A percentile compares a stretch with the other conserved stretches of the same genome.
Evolutionary conservation across 2,797 vertebrate species (phyloP).

Genomic region (Melanotaenia trifasciata): DNA sequence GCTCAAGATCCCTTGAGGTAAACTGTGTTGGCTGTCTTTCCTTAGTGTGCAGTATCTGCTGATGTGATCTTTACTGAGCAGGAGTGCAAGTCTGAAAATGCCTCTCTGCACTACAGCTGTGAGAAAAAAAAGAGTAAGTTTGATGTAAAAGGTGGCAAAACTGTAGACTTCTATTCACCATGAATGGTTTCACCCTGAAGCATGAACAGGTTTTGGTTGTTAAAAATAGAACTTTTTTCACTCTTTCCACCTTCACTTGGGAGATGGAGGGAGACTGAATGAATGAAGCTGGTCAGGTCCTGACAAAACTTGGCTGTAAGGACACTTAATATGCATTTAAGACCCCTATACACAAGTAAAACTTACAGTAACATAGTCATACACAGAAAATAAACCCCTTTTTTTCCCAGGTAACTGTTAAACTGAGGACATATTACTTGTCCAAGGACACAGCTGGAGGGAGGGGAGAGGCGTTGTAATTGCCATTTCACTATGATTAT

Average conservation of each 20-base stretch:
- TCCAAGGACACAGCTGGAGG: constrained; percentile 52
- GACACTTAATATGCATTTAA: constrained; percentile 20
- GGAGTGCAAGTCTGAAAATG: constrained; percentile 52
- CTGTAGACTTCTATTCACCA: constrained; percentile 48
- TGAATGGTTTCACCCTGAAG: constrained; percentile 49
- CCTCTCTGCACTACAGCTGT: constrained; percentile 39
- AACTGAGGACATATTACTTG: constrained; percentile 23
- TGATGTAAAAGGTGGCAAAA: constrained; percentile 58
- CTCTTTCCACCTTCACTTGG: constrained; percentile 28
- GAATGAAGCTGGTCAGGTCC: constrained; percentile 36
- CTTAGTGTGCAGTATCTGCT: constrained; percentile 43
- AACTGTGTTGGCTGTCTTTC: constrained; percentile 44
- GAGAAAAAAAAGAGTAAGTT: constrained; percentile 42
- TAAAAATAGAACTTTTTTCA: constrained; percentile 54
- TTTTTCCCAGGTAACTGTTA: constrained; percentile 31
- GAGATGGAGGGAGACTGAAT: constrained; percentile 29
- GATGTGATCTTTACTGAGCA: constrained; percentile 58
- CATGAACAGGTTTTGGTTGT: constrained; percentile 33
- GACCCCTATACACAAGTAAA: constrained; percentile 40
- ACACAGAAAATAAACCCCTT: constrained; percentile 34
- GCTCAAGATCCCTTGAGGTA: constrained; percentile 31
- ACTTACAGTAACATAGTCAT: constrained; percentile 53
- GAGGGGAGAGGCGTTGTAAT: constrained; percentile 26
- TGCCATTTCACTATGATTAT: constrained; percentile 58
- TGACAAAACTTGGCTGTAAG: constrained; percentile 36